Base-by-base conservation (phyloP, 2,888 invertebrate species). In the Hemistola chrysoprasaria region DNA sequence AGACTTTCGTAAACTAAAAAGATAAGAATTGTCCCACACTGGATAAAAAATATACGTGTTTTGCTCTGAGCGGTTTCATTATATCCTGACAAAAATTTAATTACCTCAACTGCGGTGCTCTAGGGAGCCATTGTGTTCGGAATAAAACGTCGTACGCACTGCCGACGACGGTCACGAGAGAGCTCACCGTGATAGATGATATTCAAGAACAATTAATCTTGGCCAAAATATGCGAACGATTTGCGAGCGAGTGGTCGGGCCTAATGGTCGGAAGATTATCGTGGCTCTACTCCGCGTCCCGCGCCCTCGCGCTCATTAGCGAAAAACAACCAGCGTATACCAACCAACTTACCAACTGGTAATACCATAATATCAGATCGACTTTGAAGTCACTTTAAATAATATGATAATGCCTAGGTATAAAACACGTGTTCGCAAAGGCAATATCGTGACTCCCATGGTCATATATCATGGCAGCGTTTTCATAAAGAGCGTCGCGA, bases 121-220 rank as follows among this genome's bases (percentile, higher is more conserved):
- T 62, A 62, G 68, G 67, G 71, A 56, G 65, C 78, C 69, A 80
- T 82, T 85, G 79, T 84, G 69, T 69, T 67, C 78, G 67, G 71
- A 81, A 85, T 84, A 85, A 85, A 86, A 86, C 77, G 85, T 82
- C 84, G 82, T 76, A 78, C 85, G 79, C 84, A 83, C 75, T 81
- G 83, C 77, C 73, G 75, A 64, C 67, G 81, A 82, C 78, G 84
- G 85, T 84, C 85, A 81, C 73, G 73, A 75, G 78, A 80, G 81
- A 84, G 78, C 83, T 80, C 81, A 76, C 79, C 76, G 85, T 87
- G 86, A 88, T 87, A 87, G 86, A 88, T 88, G 87, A 87, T 86
- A 86, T 87, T 88, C 83, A 73, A 80, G 87, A 84, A 87, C 85
- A 88, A 87, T 88, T 88, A 87, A 88, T 88, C 87, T 88, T 87